Evolutionary conservation across 2,113 vertebrate species (phyloP), one percentile per base, ranked within the genome.

Genomic region (Myotis lucifugus): DNA sequence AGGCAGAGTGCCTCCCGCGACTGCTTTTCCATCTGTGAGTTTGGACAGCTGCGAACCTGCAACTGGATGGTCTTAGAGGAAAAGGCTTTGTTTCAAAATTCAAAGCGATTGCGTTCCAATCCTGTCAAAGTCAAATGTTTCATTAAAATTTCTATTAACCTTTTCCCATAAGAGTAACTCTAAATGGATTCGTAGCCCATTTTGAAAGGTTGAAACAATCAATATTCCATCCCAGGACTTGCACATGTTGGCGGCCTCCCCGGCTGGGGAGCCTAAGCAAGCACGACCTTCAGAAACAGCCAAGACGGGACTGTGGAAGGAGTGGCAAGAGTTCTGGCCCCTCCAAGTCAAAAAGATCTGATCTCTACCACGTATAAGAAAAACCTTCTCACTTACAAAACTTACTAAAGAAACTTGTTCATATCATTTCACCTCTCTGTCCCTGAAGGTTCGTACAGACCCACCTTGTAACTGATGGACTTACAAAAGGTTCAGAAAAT

Each of bases 111-210:
- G 77, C 15, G 8, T 91, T 89, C 59, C 19, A 72, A 66, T 70
- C 50, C 50, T 0, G 5, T 85, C 78, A 81, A 88, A 95, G 87
- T 91, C 83, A 82, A 85, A 85, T 27, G 23, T 88, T 88, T 92
- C 78, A 59, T 82, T 93, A 76, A 92, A 88, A 90, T 94, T 81
- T 73, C 59, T 64, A 64, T 42, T 81, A 70, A 50, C 73, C 54
- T 86, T 82, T 77, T 83, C 79, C 73, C 52, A 5, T 56, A 76
- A 69, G 52, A 78, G 90, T 84, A 59, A 72, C 52, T 92, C 12
- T 78, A 50, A 73, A 81, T 52, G 66, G 95, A 93, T 88, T 76
- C 64, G 72, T 70, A 93, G 70, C 52, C 74, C n/a, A 73, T 59
- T 81, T 50, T 67, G 79, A 89, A 85, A 88, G 37, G 19, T 66